phyloP scores from a whole-genome alignment of 1,140 invertebrate species.

The Papilio xuthus region DNA sequence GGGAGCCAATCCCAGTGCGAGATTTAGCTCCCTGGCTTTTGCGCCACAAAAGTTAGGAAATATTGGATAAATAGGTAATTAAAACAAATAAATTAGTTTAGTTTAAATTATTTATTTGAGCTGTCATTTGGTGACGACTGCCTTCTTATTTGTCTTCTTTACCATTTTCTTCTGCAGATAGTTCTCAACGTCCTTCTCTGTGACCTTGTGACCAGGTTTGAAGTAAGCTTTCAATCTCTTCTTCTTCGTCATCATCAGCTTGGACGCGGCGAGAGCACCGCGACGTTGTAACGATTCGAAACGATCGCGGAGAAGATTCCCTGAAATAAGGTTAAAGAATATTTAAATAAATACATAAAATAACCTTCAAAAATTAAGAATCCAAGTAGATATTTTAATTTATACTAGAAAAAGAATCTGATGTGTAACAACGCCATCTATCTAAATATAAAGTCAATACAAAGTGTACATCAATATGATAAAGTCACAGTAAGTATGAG shows the following conservation, averaged over 20 bases:
- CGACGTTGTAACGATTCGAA: constrained; percentile 70
- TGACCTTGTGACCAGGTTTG: constrained; percentile 75
- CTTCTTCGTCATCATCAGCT: constrained; percentile 77
- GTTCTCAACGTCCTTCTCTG: constrained; percentile 62
- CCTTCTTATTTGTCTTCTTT: constrained; percentile 35
- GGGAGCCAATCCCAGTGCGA: no score
- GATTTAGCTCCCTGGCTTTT: no score
- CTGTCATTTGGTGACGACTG: neutral
- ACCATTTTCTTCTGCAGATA: constrained; percentile 47
- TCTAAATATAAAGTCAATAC: no score
- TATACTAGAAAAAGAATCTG: no score
- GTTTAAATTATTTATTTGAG: neutral
- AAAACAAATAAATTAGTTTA: constrained; percentile 14
- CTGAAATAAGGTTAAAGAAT: constrained; percentile 49
- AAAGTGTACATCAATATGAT: no score
- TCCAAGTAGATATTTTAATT: no score
- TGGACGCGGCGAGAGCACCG: constrained; percentile 68
- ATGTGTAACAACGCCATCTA: no score
- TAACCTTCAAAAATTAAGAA: no score
- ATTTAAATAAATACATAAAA: no score
- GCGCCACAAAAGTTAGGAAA: no score
- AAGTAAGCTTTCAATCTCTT: constrained; percentile 72
- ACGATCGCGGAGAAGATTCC: constrained; percentile 68
- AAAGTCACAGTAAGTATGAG: no score
- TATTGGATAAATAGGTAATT: neutral